phyloP scores from a whole-genome alignment of 2,113 vertebrate species.

The Blennius ocellaris region DNA sequence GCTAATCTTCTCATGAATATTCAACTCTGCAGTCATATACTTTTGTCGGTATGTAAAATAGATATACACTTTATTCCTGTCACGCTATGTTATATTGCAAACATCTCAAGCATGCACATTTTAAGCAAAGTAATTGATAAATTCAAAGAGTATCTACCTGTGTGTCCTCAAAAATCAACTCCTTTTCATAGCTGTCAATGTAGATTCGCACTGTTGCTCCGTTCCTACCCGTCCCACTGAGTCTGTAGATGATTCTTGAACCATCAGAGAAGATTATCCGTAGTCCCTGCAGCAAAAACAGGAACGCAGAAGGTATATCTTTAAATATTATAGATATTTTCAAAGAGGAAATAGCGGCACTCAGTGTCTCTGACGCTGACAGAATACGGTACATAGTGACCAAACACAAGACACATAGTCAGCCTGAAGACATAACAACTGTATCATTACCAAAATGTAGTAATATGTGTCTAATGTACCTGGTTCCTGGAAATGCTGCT shows the following conservation, averaged over 20 bases:
- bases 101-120: background rate
- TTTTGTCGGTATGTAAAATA: background rate
- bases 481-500: constrained; percentile 93
- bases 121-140: background rate
- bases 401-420: background rate
- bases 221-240: constrained; percentile 90
- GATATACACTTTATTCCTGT: background rate
- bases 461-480: constrained; percentile 73
- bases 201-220: constrained; percentile 93
- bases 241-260: constrained; percentile 94
- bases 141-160: constrained; percentile 82
- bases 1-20: constrained; percentile 10
- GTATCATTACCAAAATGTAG: background rate
- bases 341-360: background rate
- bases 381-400: background rate
- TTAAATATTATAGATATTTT: no score
- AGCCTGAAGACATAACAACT: background rate
- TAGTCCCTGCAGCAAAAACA: constrained; percentile 85
- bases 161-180: constrained; percentile 89
- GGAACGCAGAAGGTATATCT: background rate
- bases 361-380: constrained; percentile 2
- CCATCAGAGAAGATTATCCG: constrained; percentile 94
- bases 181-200: constrained; percentile 95
- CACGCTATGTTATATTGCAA: background rate
- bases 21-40: background rate